A percentile compares a stretch with the other conserved stretches of the same genome.
These are phyloP conservation scores for Entomobrya multifasciata DNA, from an alignment of 2,888 invertebrate species.

Conservation along the genomic window DNA sequence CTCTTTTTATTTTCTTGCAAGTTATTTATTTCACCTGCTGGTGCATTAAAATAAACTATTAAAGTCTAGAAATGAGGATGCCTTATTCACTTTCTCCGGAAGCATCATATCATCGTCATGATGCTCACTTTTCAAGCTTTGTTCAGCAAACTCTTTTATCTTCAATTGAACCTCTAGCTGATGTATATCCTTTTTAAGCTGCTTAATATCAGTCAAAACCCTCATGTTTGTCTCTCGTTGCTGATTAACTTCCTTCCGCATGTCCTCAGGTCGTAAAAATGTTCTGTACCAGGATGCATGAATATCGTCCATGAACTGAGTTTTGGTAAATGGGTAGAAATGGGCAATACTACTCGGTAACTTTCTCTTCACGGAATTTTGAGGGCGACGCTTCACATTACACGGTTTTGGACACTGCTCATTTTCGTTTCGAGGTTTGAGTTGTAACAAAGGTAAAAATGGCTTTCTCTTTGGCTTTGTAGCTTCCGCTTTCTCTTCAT, in stretches of 20 bases:
- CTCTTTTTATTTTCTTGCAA: no score
- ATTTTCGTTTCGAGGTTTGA: slow-evolving; percentile 27
- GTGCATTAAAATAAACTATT: slow-evolving; percentile 36
- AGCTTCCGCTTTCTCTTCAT: slow-evolving; percentile 36
- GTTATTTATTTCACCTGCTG: no score
- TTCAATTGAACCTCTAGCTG: slow-evolving; percentile 58
- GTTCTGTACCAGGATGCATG: slow-evolving; percentile 63
- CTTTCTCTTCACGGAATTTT: slow-evolving; percentile 60
- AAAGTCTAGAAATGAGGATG: slow-evolving; percentile 44
- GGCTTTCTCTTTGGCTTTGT: neutral
- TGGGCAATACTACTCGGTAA: slow-evolving; percentile 50
- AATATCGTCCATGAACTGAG: slow-evolving; percentile 49
- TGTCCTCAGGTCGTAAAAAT: slow-evolving; percentile 48
- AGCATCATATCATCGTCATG: slow-evolving; percentile 15
- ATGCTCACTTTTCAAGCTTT: neutral
- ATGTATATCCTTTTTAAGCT: slow-evolving; percentile 56
- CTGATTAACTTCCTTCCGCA: slow-evolving; percentile 60
- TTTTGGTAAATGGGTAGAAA: slow-evolving; percentile 53
- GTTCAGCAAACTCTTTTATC: slow-evolving; percentile 60
- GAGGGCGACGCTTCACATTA: slow-evolving; percentile 52
- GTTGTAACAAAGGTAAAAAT: slow-evolving; percentile 36
- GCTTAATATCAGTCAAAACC: slow-evolving; percentile 55
- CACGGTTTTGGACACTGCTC: slow-evolving; percentile 44
- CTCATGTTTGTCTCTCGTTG: slow-evolving; percentile 58
- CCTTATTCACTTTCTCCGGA: slow-evolving; percentile 39